A percentile compares a stretch with the other conserved stretches of the same genome.
These are phyloP conservation scores for Poliocrania exsul DNA, from an alignment of 2,797 vertebrate species.

Conservation along the genomic window DNA sequence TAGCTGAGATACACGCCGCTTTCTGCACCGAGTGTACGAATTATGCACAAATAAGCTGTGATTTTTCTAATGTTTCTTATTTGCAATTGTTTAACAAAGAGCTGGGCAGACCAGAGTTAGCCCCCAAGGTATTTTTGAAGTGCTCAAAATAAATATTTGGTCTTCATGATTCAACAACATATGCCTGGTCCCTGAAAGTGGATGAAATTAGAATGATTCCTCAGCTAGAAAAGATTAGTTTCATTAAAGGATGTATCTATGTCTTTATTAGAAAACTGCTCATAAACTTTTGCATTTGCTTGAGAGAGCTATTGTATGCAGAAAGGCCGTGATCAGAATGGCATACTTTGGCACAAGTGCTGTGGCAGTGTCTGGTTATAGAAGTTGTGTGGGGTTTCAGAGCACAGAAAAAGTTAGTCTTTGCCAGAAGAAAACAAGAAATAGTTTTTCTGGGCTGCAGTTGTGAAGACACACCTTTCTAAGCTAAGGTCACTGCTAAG, in stretches of 20 bases:
- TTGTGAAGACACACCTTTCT: background rate
- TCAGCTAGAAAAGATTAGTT: background rate
- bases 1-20: background rate
- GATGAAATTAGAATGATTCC: background rate
- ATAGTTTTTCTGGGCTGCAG: background rate
- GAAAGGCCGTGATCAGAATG: background rate
- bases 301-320: background rate
- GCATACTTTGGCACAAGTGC: background rate
- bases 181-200: background rate
- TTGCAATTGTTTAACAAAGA: conserved; percentile 16
- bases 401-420: background rate
- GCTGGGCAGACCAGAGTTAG: background rate
- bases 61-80: conserved; percentile 11
- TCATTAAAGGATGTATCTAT: background rate
- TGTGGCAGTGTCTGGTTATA: background rate
- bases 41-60: background rate
- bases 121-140: background rate
- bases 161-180: background rate
- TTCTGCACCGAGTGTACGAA: conserved; percentile 6
- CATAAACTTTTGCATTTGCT: background rate
- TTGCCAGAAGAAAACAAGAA: background rate
- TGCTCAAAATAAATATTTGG: conserved; percentile 3
- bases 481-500: background rate
- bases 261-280: background rate
- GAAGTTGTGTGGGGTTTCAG: background rate